Base-by-base conservation (phyloP, 2,888 invertebrate genomes). In the Eupithecia inturbata region DNA sequence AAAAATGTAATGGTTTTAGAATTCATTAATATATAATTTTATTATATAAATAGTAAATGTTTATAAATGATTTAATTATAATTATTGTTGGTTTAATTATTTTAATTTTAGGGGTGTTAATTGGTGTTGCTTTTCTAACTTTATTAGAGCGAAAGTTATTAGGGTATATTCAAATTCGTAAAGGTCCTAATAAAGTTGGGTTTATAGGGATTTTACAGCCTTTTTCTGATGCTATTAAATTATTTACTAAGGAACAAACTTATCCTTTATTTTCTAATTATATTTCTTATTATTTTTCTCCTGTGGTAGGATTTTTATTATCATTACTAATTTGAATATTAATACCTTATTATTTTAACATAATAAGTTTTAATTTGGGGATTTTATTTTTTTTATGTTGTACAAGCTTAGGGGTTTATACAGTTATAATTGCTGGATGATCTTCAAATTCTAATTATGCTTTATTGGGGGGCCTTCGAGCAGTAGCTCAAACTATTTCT, bases 371-470 rank as follows among this genome's bases (percentile, higher is more conserved):
- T 95, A 94, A 93, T 91, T 95, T 95, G 82, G 95, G 95, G 0
- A 69, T 96, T 74, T 91, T 97, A 89, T 95, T 95, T 95, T 95
- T 97, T 95, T 93, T 96, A 82, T 95, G 95, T 92, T 91, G 95
- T 90, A 95, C 95, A 19, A 96, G 96, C 26, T 83, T 96, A 78
- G 95, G 96, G 0, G 96, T 96, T 82, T 97, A 96, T 94, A 93
- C 93, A 0, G 86, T 96, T 69, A 95, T 97, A 88, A 83, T 96
- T 81, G 91, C 96, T 12, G 96, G 97, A 0, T 97, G 97, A 16
- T 96, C 96, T 80, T 97, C 96, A 14, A 97, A 97, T 95, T 97
- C 96, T 71, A 96, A 95, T 92, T 97, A 97, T 96, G 90, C 96
- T 60, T 93, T 97, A 86, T 95, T 97, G 84, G 96, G 97, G 0